Percentiles rank a stretch among this genome's conserved stretches.
Evolutionary conservation across 1,140 invertebrate species (phyloP).

Genomic region (Oryzaephilus surinamensis): DNA sequence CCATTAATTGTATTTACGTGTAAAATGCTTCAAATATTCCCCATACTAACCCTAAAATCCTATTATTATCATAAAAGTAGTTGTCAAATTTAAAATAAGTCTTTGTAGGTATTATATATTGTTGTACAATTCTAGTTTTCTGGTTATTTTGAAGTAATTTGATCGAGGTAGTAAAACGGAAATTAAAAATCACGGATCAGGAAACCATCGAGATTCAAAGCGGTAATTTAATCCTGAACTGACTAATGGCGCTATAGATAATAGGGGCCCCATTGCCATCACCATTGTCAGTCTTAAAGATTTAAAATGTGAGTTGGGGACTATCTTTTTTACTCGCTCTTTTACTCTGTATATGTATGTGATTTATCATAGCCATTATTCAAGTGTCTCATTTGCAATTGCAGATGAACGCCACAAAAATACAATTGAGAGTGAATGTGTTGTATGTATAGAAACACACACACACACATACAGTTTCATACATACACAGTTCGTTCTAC

Average conservation of each 20-base stretch:
- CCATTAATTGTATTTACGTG: too few relatives aligned
- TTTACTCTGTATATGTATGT: too few relatives aligned
- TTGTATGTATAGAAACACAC: constrained; percentile 1
- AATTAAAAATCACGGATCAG: constrained; percentile 25
- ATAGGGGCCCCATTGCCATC: constrained; percentile 24
- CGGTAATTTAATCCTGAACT: constrained; percentile 24
- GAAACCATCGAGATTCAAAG: constrained; percentile 17
- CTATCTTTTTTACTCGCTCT: too few relatives aligned
- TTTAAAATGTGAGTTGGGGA: constrained; percentile 20
- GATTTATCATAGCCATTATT: constrained; percentile 24
- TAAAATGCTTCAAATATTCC: too few relatives aligned
- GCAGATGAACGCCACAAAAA: constrained; percentile 17
- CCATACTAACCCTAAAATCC: too few relatives aligned
- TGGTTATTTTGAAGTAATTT: too few relatives aligned
- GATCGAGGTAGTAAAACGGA: too few relatives aligned
- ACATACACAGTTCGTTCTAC: too few relatives aligned
- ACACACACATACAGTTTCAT: neutral
- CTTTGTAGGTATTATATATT: too few relatives aligned
- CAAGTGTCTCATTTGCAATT: constrained; percentile 26
- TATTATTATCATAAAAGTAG: too few relatives aligned
- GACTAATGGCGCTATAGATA: constrained; percentile 26
- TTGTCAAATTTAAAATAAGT: too few relatives aligned
- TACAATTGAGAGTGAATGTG: constrained; percentile 14
- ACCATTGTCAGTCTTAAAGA: constrained; percentile 25
- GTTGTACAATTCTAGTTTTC: too few relatives aligned